A percentile compares a stretch with the other conserved stretches of the same genome.
Evolutionary conservation across 1,140 invertebrate genomes (phyloP).

Genomic region (Camponotus vicinus): DNA sequence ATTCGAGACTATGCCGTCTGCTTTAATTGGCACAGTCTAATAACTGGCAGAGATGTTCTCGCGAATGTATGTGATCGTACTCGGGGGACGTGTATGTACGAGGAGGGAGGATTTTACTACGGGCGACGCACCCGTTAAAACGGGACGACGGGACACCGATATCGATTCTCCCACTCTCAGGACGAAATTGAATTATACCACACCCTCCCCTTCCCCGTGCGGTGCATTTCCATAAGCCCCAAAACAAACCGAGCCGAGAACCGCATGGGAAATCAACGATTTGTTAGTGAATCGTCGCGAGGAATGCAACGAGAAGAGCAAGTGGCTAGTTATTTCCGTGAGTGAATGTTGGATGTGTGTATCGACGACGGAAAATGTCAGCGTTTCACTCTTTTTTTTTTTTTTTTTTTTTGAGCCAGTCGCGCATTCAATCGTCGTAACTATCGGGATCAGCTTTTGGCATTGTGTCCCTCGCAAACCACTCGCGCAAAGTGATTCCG

Average conservation of each 20-base stretch:
- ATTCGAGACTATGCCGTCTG: conserved; percentile 30
- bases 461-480: conserved; percentile 3
- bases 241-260: conserved; percentile 75
- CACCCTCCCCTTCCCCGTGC: conserved; percentile 15
- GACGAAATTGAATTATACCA: conserved; percentile 77
- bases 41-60: conserved; percentile 50
- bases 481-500: conserved; percentile 1
- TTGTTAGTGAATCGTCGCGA: conserved; percentile 74
- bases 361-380: conserved; percentile 27
- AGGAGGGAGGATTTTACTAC: conserved; percentile 47
- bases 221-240: conserved; percentile 76
- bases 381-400: conserved; percentile 20
- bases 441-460: conserved; percentile 25
- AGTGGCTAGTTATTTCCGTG: conserved; percentile 44
- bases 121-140: conserved; percentile 31
- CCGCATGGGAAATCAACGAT: conserved; percentile 79
- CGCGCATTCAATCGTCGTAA: conserved; percentile 10
- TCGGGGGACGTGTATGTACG: neutral
- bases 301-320: conserved; percentile 65
- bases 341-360: conserved; percentile 19
- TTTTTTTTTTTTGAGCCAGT: neutral
- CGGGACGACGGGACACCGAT: conserved; percentile 27
- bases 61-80: conserved; percentile 1
- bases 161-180: conserved; percentile 58
- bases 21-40: conserved; percentile 60